These are phyloP conservation scores for Thecophora atra DNA, from an alignment of 2,888 invertebrate genomes.

Conservation along the genomic window DNA sequence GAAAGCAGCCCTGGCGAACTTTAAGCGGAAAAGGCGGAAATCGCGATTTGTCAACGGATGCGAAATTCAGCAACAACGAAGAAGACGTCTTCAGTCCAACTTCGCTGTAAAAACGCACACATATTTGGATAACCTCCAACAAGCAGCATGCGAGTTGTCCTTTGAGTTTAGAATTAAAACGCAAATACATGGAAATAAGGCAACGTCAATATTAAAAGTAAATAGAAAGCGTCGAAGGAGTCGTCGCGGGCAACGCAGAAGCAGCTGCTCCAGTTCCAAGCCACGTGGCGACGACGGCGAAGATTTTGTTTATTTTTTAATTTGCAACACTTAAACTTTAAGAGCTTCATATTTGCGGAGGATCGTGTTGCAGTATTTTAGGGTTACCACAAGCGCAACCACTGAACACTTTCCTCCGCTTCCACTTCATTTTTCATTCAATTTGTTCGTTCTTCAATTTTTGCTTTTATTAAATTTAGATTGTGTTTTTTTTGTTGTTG, in stretches of 20 bases:
- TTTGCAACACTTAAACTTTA: conserved; percentile 35
- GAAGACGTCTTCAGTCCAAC: no score
- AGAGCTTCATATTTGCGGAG: conserved; percentile 44
- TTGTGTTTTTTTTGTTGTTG: neutral
- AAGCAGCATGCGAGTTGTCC: neutral
- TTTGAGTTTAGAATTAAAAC: conserved; percentile 25
- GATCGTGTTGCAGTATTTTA: conserved; percentile 45
- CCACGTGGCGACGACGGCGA: conserved; percentile 32
- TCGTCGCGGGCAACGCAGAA: conserved; percentile 3
- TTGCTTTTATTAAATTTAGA: neutral
- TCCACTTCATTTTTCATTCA: neutral
- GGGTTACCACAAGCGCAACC: conserved; percentile 5
- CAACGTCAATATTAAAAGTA: conserved; percentile 25
- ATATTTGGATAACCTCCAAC: neutral
- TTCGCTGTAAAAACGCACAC: neutral
- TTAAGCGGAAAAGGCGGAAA: conserved; percentile 43
- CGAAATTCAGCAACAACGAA: conserved; percentile 15
- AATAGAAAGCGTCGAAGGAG: no score
- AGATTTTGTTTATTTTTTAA: conserved; percentile 33
- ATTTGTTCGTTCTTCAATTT: neutral
- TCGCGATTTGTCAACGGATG: conserved; percentile 48
- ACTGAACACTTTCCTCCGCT: neutral
- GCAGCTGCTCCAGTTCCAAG: conserved; percentile 37
- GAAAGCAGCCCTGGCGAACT: conserved; percentile 27
- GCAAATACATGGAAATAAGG: conserved; percentile 30